These are phyloP conservation scores for Stenchaetothrips biformis DNA, from an alignment of 2,888 invertebrate genomes.

Conservation along the genomic window DNA sequence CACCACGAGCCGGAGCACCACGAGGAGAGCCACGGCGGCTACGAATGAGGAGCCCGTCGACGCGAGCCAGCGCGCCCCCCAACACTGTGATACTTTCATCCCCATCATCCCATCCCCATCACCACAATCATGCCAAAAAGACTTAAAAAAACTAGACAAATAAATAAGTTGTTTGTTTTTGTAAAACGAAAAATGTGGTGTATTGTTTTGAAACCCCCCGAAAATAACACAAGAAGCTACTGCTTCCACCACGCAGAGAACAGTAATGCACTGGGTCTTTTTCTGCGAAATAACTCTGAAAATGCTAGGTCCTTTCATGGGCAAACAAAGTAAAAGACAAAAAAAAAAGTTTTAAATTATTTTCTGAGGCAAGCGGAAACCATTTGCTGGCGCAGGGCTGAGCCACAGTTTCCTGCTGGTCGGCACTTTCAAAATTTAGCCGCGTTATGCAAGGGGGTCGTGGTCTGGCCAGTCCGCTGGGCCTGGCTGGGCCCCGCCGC, in stretches of 20 bases:
- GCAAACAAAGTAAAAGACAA: too few relatives aligned
- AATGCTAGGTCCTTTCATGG: too few relatives aligned
- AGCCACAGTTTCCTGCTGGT: slow-evolving; percentile 5
- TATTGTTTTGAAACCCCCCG: background rate
- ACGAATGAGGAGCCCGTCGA: background rate
- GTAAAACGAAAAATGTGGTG: background rate
- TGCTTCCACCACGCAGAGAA: too few relatives aligned
- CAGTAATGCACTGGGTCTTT: too few relatives aligned
- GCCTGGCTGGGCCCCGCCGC: background rate
- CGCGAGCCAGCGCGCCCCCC: background rate
- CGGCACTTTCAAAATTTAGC: background rate
- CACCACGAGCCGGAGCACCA: slow-evolving; percentile 14
- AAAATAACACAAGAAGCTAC: too few relatives aligned
- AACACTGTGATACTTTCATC: slow-evolving; percentile 17
- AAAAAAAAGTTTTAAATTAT: too few relatives aligned
- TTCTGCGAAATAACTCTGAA: too few relatives aligned
- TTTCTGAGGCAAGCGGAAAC: too few relatives aligned
- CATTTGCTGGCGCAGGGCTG: background rate
- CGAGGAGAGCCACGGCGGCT: slow-evolving; percentile 5
- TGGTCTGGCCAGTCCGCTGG: background rate
- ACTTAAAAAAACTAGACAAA: slow-evolving; percentile 12
- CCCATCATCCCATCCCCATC: slow-evolving; percentile 4
- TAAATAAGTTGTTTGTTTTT: slow-evolving; percentile 23
- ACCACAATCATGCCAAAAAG: slow-evolving; percentile 24
- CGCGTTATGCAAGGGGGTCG: background rate